Evolutionary conservation across 1,140 invertebrate genomes (phyloP).

Genomic region (Drosophila lowei): DNA sequence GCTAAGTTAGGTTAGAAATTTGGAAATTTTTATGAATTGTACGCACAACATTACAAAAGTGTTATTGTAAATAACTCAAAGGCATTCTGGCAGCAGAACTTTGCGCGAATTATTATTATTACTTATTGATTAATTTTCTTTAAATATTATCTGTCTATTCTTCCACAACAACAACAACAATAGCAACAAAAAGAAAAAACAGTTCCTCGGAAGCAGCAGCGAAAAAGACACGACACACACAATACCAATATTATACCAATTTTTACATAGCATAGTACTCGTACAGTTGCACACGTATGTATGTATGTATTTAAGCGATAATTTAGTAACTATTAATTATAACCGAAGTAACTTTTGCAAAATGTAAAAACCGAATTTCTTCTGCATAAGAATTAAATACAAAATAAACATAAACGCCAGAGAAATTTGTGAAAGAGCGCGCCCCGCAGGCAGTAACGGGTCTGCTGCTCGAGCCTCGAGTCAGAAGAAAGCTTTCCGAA

Average conservation of each 20-base stretch:
- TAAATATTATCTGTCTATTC: slow-evolving; percentile 31
- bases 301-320: slow-evolving; percentile 4
- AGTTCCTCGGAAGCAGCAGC: slow-evolving; percentile 33
- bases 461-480: too few species aligned
- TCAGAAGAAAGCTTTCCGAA: too few species aligned
- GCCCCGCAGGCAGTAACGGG: background rate
- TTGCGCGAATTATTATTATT: slow-evolving; percentile 14
- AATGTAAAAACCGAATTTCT: slow-evolving; percentile 61
- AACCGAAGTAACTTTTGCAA: slow-evolving; percentile 21
- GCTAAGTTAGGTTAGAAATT: slow-evolving; percentile 20
- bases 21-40: slow-evolving; percentile 10
- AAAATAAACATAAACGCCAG: slow-evolving; percentile 39
- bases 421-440: background rate
- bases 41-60: slow-evolving; percentile 52
- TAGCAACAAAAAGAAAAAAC: slow-evolving; percentile 7
- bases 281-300: slow-evolving; percentile 11
- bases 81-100: slow-evolving; percentile 36
- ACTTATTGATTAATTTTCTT: slow-evolving; percentile 10
- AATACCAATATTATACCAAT: slow-evolving; percentile 15
- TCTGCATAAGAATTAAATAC: slow-evolving; percentile 57
- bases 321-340: slow-evolving; percentile 41
- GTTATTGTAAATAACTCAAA: slow-evolving; percentile 62
- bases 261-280: slow-evolving; percentile 17
- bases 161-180: background rate
- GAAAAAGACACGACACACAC: slow-evolving; percentile 8